A percentile compares a stretch with the other conserved stretches of the same genome.
Conservation (phyloP, 23 tunicate species). For the Halocynthia roretzi region DNA sequence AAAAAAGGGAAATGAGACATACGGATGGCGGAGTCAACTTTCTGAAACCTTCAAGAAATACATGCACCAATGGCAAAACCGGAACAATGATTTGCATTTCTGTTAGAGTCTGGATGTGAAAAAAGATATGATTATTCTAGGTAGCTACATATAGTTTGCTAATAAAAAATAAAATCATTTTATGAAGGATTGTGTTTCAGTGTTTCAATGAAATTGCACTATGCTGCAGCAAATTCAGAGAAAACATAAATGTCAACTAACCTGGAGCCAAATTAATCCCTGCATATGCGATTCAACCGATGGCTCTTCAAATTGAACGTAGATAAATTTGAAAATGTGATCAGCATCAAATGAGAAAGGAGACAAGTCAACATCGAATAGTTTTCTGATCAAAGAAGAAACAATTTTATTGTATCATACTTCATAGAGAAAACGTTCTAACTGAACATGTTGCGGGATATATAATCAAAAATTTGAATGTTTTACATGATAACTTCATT, state of each 20-base stretch:
- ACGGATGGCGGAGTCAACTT: not conserved
- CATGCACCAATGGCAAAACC: not conserved
- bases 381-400: slow-evolving; percentile 30
- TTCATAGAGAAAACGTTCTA: not conserved
- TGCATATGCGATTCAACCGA: not conserved
- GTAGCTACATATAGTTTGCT: too few species aligned
- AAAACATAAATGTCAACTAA: not conserved
- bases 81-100: slow-evolving; percentile 6
- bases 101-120: not conserved
- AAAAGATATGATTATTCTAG: not conserved
- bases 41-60: not conserved
- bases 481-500: slow-evolving; percentile 19
- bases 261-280: slow-evolving; percentile 20
- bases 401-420: not conserved
- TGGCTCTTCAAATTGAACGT: not conserved
- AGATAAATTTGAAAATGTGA: slow-evolving; percentile 14
- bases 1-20: not conserved
- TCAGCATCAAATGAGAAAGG: slow-evolving; percentile 46
- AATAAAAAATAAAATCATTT: too few species aligned
- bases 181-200: too few species aligned
- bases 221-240: too few species aligned
- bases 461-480: not conserved
- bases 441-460: not conserved
- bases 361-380: slow-evolving; percentile 48
- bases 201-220: too few species aligned